A percentile compares a stretch with the other conserved stretches of the same genome.
phyloP scores from a whole-genome alignment of 2,113 vertebrate genomes.

The Paracanthobrama guichenoti region DNA sequence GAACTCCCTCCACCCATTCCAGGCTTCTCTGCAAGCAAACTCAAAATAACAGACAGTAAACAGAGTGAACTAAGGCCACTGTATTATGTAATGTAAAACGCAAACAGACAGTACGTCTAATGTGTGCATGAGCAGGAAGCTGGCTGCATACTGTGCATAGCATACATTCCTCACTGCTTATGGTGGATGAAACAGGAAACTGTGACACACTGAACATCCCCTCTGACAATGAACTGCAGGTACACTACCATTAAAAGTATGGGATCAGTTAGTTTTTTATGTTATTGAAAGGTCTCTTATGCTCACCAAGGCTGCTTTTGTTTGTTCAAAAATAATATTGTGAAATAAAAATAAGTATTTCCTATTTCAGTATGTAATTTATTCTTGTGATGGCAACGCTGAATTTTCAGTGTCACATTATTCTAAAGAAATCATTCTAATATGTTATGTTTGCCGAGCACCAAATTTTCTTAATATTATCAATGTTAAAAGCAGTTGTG shows the following conservation, averaged over 20 bases:
- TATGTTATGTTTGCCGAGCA: neutral
- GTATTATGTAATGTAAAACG: neutral
- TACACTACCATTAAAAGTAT: neutral
- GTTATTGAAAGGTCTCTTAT: neutral
- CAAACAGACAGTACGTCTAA: neutral
- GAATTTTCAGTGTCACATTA: neutral
- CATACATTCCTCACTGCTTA: conserved; percentile 22
- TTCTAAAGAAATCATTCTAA: neutral
- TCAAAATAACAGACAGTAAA: conserved; percentile 5
- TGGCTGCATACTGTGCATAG: neutral
- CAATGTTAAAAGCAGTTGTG: neutral
- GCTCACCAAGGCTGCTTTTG: neutral
- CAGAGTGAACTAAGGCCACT: conserved; percentile 8
- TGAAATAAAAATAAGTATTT: neutral
- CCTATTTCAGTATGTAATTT: too few relatives aligned
- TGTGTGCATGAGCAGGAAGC: conserved; percentile 30
- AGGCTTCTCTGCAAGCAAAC: neutral
- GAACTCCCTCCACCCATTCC: neutral
- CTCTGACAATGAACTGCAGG: neutral
- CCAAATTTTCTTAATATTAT: neutral
- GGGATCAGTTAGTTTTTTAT: neutral
- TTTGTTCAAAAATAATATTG: neutral
- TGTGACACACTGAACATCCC: neutral
- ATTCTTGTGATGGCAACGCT: neutral
- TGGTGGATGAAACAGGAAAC: conserved; percentile 9